Conservation (phyloP, 2,888 invertebrate genomes). For the Cremastinae sp. region DNA sequence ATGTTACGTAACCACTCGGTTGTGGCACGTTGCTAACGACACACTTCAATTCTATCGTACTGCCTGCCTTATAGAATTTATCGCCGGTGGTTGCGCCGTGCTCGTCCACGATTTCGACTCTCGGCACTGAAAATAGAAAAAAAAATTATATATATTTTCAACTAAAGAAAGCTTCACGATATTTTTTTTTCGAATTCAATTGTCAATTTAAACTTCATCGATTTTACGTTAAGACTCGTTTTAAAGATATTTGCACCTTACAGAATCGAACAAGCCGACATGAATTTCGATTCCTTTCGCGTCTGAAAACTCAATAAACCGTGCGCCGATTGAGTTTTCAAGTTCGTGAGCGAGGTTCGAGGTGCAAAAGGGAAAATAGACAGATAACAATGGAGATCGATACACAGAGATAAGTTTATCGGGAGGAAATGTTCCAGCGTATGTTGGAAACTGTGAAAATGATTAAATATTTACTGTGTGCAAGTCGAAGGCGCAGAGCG, state of each 20-base stretch:
- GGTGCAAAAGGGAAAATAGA: conserved; percentile 9
- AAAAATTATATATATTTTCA: neutral
- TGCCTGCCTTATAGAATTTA: conserved; percentile 91
- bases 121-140: conserved; percentile 84
- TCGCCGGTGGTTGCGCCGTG: conserved; percentile 88
- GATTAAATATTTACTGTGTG: conserved; percentile 33
- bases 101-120: conserved; percentile 90
- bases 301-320: neutral
- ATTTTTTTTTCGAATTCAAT: no score
- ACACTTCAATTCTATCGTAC: conserved; percentile 91
- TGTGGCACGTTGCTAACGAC: conserved; percentile 90
- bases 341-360: conserved; percentile 20
- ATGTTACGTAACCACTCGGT: conserved; percentile 88
- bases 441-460: conserved; percentile 27
- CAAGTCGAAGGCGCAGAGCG: no score
- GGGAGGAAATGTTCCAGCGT: conserved; percentile 26
- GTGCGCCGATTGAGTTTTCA: neutral
- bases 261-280: no score
- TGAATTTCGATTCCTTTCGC: no score
- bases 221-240: no score
- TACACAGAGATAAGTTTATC: conserved; percentile 8
- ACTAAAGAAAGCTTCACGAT: no score
- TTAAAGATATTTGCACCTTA: no score
- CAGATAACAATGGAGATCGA: conserved; percentile 24
- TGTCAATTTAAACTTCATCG: no score